Evolutionary conservation across 1,140 invertebrate species (phyloP).

Genomic region (Penaeus indicus): DNA sequence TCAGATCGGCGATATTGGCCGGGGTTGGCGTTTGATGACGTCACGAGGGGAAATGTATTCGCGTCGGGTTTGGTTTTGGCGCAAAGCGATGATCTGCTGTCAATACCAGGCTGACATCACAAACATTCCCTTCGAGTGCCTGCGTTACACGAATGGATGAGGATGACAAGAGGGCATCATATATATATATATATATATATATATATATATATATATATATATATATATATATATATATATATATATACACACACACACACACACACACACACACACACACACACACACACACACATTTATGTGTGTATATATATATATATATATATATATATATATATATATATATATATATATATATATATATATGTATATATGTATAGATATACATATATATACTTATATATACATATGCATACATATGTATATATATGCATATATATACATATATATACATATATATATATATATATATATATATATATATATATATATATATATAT

Average conservation of each 20-base stretch:
- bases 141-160: neutral
- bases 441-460: slow-evolving; percentile 35
- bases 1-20: too few species aligned
- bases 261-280: slow-evolving; percentile 17
- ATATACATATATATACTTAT: slow-evolving; percentile 24
- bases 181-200: slow-evolving; percentile 3
- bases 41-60: too few species aligned
- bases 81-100: too few species aligned
- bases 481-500: slow-evolving; percentile 31
- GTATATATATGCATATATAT: slow-evolving; percentile 34
- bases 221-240: slow-evolving; percentile 36
- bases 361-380: neutral
- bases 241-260: slow-evolving; percentile 8
- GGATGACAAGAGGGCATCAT: neutral
- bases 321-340: slow-evolving; percentile 5
- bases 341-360: slow-evolving; percentile 4
- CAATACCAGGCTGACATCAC: too few species aligned
- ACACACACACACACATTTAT: slow-evolving; percentile 11
- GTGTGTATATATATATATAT: neutral
- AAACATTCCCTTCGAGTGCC: too few species aligned
- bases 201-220: slow-evolving; percentile 27
- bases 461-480: slow-evolving; percentile 40
- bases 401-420: slow-evolving; percentile 10
- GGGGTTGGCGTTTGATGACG: too few species aligned
- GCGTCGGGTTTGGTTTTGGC: too few species aligned